Conservation (phyloP, 2,113 vertebrate species). For the Bathybates hornii region DNA sequence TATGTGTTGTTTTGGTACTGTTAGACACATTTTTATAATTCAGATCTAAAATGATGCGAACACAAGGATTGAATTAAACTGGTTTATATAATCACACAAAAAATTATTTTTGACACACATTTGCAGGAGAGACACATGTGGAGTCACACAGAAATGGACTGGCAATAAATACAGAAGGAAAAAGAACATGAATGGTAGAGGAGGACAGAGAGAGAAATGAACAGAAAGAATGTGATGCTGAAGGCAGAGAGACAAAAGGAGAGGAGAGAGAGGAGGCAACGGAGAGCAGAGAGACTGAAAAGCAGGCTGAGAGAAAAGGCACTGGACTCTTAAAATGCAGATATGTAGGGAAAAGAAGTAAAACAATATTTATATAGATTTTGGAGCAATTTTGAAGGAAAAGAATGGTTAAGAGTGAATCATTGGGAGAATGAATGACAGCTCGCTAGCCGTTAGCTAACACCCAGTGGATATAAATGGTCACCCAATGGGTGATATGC, state of each 20-base stretch:
- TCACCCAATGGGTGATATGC: neutral
- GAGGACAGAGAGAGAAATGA: neutral
- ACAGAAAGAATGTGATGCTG: neutral
- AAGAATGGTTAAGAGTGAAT: neutral
- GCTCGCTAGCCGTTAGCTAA: neutral
- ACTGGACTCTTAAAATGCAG: neutral
- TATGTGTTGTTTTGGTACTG: fast-evolving
- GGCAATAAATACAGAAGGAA: neutral
- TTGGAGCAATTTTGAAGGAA: neutral
- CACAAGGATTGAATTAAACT: neutral
- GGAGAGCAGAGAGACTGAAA: neutral
- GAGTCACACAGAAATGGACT: neutral
- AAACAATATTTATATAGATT: neutral
- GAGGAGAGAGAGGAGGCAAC: neutral
- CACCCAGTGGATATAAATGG: neutral
- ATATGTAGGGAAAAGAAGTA: neutral
- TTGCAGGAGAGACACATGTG: neutral
- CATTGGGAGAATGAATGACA: neutral
- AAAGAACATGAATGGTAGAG: neutral
- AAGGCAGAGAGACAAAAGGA: neutral
- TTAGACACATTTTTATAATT: neutral
- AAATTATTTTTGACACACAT: neutral
- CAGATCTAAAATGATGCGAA: neutral
- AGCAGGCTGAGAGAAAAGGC: neutral
- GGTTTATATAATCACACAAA: neutral